Percentiles rank a stretch among this genome's conserved stretches.
phyloP scores from a whole-genome alignment of 2,888 invertebrate genomes.

The Cancer borealis region DNA sequence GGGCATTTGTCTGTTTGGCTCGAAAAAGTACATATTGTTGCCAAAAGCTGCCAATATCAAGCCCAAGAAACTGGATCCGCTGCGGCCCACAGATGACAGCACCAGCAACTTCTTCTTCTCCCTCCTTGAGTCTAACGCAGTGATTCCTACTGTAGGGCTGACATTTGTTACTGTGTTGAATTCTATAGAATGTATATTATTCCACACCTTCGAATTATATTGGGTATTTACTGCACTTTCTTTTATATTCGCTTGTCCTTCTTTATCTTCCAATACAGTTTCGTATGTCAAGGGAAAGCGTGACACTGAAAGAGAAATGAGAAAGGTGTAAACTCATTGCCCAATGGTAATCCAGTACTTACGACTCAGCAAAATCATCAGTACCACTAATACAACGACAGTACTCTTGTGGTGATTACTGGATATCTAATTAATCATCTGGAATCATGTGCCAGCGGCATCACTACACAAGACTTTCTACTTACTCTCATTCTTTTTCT shows the following conservation, averaged over 20 bases:
- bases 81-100: conserved; percentile 61
- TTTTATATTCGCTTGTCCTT: not conserved
- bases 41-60: conserved; percentile 64
- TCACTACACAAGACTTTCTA: too few relatives aligned
- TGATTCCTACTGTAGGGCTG: not conserved
- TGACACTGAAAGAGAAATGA: not conserved
- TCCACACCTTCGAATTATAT: not conserved
- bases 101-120: conserved; percentile 20
- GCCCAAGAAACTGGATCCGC: conserved; percentile 69
- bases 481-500: too few relatives aligned
- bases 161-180: not conserved
- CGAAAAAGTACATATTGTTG: conserved; percentile 64
- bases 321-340: not conserved
- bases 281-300: not conserved
- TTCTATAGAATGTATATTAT: not conserved
- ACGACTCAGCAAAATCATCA: not conserved
- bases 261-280: not conserved
- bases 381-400: not conserved
- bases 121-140: not conserved
- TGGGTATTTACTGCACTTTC: not conserved
- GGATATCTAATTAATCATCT: not conserved
- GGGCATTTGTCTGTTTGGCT: conserved; percentile 58
- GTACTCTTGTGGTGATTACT: too few relatives aligned
- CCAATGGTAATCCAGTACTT: not conserved
- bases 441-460: too few relatives aligned